These are phyloP conservation scores for Cardiocondyla obscurior DNA, from an alignment of 1,140 invertebrate species.

Conservation along the genomic window DNA sequence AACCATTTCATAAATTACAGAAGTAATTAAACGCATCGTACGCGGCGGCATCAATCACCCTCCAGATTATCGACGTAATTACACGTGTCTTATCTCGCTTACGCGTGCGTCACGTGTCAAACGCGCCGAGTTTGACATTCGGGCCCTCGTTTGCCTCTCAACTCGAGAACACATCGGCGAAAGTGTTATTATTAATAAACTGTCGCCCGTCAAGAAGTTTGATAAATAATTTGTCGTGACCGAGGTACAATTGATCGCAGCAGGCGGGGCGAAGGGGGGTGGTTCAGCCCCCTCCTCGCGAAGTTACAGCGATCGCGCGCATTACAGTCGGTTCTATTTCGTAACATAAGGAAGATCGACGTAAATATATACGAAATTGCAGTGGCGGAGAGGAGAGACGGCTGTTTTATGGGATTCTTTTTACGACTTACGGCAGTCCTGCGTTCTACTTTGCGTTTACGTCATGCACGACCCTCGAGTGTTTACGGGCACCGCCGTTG, in stretches of 20 bases:
- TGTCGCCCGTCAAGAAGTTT: neutral
- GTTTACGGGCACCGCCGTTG: constrained; percentile 54
- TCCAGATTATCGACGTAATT: neutral
- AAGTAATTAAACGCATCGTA: neutral
- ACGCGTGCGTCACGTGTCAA: neutral
- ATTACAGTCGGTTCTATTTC: constrained; percentile 44
- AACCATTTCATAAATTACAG: neutral
- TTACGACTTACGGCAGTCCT: constrained; percentile 77
- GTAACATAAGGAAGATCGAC: constrained; percentile 64
- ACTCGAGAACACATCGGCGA: neutral
- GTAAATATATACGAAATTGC: constrained; percentile 71
- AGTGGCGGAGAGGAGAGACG: neutral
- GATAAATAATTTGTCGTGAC: neutral
- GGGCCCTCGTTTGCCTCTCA: neutral
- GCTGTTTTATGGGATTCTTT: constrained; percentile 75
- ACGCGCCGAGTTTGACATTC: neutral
- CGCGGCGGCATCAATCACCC: neutral
- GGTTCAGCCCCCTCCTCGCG: neutral
- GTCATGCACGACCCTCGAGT: constrained; percentile 71
- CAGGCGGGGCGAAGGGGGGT: neutral
- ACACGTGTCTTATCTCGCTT: neutral
- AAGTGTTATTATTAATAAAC: constrained; percentile 7
- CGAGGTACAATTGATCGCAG: neutral
- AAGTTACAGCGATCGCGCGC: constrained; percentile 36
- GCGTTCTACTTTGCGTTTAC: constrained; percentile 75